Percentiles rank a stretch among this genome's conserved stretches.
Conservation (phyloP, 2,888 invertebrate genomes). For the Cheilosia urbana region DNA sequence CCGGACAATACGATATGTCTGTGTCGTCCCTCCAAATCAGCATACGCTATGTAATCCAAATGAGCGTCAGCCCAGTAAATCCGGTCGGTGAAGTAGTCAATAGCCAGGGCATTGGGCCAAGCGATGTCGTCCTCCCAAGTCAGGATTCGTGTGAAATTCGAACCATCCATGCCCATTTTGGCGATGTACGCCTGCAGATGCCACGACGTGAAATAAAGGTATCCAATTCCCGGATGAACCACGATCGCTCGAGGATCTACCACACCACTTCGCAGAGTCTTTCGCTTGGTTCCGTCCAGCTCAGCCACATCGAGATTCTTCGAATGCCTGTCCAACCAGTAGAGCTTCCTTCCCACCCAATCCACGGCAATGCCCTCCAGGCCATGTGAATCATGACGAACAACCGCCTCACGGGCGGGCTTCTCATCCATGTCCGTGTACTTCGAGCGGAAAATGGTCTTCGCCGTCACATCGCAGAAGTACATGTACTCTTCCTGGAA, state of each 20-base stretch:
- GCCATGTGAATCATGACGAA: conserved; percentile 96
- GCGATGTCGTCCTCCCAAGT: conserved; percentile 97
- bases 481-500: conserved; percentile 93
- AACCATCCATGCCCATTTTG: conserved; percentile 98
- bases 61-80: conserved; percentile 99
- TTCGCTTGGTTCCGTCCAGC: conserved; percentile 95
- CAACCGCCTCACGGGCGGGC: conserved; percentile 91
- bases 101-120: conserved; percentile 99
- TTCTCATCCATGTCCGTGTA: conserved; percentile 85
- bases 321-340: conserved; percentile 98
- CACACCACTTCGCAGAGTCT: conserved; percentile 94
- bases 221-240: conserved; percentile 97
- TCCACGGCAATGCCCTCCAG: conserved; percentile 99
- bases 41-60: conserved; percentile 97
- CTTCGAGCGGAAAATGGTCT: conserved; percentile 93
- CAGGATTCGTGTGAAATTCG: conserved; percentile 93
- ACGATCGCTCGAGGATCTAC: conserved; percentile 97
- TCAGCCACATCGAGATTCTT: conserved; percentile 98
- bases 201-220: conserved; percentile 98
- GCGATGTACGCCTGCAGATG: conserved; percentile 97
- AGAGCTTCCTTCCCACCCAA: conserved; percentile 97
- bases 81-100: conserved; percentile 97
- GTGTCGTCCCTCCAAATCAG: conserved; percentile 95
- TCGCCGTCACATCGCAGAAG: conserved; percentile 98
- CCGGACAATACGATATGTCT: conserved; percentile 93